phyloP scores from a whole-genome alignment of 2,797 vertebrate genomes.

The Etheostoma perlongum region DNA sequence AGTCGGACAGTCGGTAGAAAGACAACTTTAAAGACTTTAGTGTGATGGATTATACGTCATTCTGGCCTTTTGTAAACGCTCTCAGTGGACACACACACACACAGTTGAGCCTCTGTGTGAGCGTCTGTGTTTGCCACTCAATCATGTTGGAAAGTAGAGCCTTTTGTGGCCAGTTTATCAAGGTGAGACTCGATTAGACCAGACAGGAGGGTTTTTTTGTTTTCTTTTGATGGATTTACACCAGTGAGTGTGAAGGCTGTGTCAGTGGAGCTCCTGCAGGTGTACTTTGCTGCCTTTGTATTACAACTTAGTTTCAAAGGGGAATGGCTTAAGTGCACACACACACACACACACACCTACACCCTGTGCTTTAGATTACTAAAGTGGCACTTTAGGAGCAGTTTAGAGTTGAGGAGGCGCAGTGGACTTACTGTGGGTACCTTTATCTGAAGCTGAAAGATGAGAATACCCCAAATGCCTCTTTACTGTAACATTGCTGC shows the following conservation, averaged over 20 bases:
- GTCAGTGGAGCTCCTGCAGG: constrained; percentile 11
- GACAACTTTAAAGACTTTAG: background rate
- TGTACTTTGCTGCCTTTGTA: constrained; percentile 31
- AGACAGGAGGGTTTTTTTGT: constrained; percentile 17
- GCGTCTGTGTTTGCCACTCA: constrained; percentile 25
- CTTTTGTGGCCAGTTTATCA: constrained; percentile 43
- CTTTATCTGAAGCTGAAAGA: background rate
- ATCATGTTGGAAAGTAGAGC: constrained; percentile 41
- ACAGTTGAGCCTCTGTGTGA: background rate
- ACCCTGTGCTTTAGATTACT: background rate
- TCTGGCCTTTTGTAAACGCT: constrained; percentile 31
- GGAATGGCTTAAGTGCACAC: background rate
- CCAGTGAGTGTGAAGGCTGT: constrained; percentile 40
- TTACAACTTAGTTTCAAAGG: constrained; percentile 6
- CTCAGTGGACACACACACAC: constrained; percentile 29
- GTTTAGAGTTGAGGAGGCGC: background rate
- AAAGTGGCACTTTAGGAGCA: constrained; percentile 1
- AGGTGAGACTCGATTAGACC: constrained; percentile 49
- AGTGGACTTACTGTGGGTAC: background rate
- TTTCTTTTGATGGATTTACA: constrained; percentile 52
- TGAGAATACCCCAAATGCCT: constrained; percentile 4
- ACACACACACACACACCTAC: background rate
- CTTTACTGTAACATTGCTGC: background rate
- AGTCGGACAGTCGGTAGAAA: background rate
- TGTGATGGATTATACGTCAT: constrained; percentile 33